Conservation (phyloP, 1,140 invertebrate species). For the Pinna nobilis region DNA sequence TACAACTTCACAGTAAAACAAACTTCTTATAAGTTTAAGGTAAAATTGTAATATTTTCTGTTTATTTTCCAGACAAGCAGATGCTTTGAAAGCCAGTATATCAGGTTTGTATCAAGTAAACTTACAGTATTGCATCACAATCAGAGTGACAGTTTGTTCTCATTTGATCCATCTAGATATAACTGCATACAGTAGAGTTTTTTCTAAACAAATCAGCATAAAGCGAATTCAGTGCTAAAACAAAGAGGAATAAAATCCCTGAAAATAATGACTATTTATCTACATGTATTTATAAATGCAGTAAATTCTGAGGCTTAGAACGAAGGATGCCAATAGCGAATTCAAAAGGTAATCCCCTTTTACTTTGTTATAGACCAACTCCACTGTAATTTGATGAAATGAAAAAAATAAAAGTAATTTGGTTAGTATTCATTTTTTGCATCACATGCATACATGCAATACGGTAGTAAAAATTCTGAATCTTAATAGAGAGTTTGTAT, state of each 20-base stretch:
- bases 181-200: not conserved
- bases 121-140: not conserved
- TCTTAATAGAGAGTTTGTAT: conserved; percentile 12
- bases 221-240: too few species aligned
- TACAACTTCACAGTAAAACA: too few species aligned
- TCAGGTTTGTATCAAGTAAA: conserved; percentile 46
- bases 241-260: too few species aligned
- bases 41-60: too few species aligned
- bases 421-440: not conserved
- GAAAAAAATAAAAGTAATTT: not conserved
- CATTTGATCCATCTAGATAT: not conserved
- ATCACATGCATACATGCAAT: not conserved
- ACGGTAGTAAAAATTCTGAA: not conserved
- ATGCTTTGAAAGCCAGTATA: conserved; percentile 65
- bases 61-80: conserved; percentile 68
- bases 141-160: not conserved
- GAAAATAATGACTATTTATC: too few species aligned
- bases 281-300: not conserved
- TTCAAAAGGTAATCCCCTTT: not conserved
- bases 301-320: too few species aligned
- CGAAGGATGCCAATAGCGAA: too few species aligned
- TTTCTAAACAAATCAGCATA: conserved; percentile 3
- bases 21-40: too few species aligned
- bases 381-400: not conserved
- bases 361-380: not conserved